phyloP scores from a whole-genome alignment of 2,888 invertebrate species.

The Phyllotreta cruciferae region DNA sequence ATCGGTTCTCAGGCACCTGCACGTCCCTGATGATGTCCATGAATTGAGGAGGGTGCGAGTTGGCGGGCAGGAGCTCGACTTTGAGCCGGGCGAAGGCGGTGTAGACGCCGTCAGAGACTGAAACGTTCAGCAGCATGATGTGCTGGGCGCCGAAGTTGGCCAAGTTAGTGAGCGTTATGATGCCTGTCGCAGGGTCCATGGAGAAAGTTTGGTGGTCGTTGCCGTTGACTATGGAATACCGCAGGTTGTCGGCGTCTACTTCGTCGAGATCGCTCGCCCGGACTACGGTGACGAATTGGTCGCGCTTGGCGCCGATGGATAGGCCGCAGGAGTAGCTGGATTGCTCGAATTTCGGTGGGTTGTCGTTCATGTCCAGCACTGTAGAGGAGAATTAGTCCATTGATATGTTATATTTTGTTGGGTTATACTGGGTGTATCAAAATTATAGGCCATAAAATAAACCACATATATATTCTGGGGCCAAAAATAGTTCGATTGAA shows the following conservation, averaged over 20 bases:
- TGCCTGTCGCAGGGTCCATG: constrained; percentile 66
- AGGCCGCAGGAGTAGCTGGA: constrained; percentile 78
- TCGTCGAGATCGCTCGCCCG: constrained; percentile 88
- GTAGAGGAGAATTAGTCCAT: constrained; percentile 43
- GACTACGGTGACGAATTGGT: constrained; percentile 87
- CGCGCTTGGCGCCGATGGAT: constrained; percentile 82
- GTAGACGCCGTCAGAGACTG: constrained; percentile 95
- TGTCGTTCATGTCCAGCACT: constrained; percentile 92
- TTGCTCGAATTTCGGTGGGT: constrained; percentile 85
- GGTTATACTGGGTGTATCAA: no score
- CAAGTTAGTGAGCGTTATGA: constrained; percentile 77
- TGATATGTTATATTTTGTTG: no score
- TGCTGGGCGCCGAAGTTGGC: constrained; percentile 72
- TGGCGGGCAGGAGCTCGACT: constrained; percentile 79
- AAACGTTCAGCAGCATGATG: constrained; percentile 80
- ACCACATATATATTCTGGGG: no score
- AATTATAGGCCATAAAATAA: no score
- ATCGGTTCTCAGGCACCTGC: constrained; percentile 80
- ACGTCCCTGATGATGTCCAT: constrained; percentile 78
- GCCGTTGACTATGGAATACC: constrained; percentile 83
- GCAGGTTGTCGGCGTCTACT: constrained; percentile 75
- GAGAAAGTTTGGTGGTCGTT: constrained; percentile 79
- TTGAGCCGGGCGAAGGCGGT: constrained; percentile 85
- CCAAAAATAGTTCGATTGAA: no score
- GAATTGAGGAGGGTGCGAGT: constrained; percentile 81